Conservation (phyloP, 2,113 vertebrate species). For the Cygnus atratus region DNA sequence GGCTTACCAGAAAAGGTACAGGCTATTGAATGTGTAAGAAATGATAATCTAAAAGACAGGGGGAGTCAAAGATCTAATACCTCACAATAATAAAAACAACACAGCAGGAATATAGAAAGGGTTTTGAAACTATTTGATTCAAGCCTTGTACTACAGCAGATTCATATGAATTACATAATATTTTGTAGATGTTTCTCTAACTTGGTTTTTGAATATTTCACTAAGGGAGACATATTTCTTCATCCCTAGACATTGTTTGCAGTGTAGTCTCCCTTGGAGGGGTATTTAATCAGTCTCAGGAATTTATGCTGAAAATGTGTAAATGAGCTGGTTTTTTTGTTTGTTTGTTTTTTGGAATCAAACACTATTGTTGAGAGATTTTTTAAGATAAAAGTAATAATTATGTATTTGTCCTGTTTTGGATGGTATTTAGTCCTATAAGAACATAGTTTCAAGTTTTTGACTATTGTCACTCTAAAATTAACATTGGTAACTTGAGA, state of each 20-base stretch:
- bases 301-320: neutral
- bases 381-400: neutral
- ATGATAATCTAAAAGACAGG: neutral
- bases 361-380: neutral
- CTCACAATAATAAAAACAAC: neutral
- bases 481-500: neutral
- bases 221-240: neutral
- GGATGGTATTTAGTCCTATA: neutral
- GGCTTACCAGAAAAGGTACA: fast-evolving
- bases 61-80: neutral
- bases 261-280: neutral
- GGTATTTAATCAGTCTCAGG: neutral
- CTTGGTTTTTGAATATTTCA: neutral
- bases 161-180: fast-evolving
- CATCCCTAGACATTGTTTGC: neutral
- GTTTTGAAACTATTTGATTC: neutral
- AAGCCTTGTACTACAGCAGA: neutral
- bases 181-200: neutral
- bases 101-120: neutral
- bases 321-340: neutral
- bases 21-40: neutral
- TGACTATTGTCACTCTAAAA: neutral
- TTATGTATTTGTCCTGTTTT: neutral
- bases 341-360: neutral
- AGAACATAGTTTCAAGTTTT: neutral